Evolutionary conservation across 2,888 invertebrate genomes (phyloP), one percentile per base, ranked within the genome.

Genomic region (Drosophila multiciliata): DNA sequence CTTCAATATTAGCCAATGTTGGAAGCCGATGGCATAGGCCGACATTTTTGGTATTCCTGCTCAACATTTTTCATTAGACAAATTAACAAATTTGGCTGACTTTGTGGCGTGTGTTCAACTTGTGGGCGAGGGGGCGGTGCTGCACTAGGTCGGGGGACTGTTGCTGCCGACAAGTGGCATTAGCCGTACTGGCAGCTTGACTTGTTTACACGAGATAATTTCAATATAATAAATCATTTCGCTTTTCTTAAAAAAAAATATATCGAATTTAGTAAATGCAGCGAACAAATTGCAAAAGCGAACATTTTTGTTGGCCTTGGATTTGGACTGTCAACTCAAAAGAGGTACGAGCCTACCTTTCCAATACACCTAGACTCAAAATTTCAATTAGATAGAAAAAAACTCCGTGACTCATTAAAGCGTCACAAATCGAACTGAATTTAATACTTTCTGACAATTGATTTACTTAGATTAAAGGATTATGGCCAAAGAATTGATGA

Each of bases 171-270:
- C 90, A 90, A 91, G 83, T 90, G 87, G 87, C 69, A 85, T 91
- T 91, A 90, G 90, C 80, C 75, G 70, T 80, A 73, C 75, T 79
- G 86, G 82, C 88, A 90, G 91, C 83, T 90, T 88, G 85, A 91
- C 91, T 91, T 92, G 92, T 92, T 92, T 92, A 92, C 92, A 90
- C 70, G 85, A 91, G 92, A 91, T 91, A 91, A 91, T 89, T 86
- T 81, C 87, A 76, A 83, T 80, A 84, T 91, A 90, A 90, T 91
- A 90, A 90, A 91, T 90, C 88, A 89, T 90, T 82, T 78, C 66
- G 54, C 70, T 61, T 78, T 76, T 80, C 66, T 66, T 53, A 49
- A 57, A 75, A 52, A 63, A 78, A 63, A 60, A 15, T 17, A 23
- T 66, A 78, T 78, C 75, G 60, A 63, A 59, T 45, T 38, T 35